Percentiles rank a stretch among this genome's conserved stretches.
Conservation (phyloP, 2,113 vertebrate genomes). For the Petroica traversi region DNA sequence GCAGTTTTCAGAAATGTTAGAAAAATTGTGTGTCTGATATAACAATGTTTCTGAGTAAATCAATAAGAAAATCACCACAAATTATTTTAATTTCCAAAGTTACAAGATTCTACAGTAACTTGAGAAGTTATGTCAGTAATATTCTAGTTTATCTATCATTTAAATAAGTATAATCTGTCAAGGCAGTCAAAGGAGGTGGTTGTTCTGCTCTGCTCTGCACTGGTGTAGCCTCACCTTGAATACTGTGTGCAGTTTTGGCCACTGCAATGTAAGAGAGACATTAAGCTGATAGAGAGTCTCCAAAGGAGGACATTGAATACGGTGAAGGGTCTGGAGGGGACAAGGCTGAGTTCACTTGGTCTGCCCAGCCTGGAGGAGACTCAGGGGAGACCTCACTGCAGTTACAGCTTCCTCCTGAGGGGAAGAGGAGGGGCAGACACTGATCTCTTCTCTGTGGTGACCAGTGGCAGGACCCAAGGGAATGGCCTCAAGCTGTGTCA, state of each 20-base stretch:
- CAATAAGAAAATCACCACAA: background rate
- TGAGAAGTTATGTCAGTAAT: slow-evolving; percentile 8
- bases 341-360: background rate
- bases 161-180: slow-evolving; percentile 10
- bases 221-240: background rate
- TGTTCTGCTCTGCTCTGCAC: background rate
- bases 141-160: background rate
- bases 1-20: background rate
- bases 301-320: background rate
- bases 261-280: background rate
- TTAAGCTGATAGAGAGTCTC: background rate
- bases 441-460: background rate
- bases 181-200: background rate
- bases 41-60: background rate
- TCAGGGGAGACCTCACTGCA: background rate
- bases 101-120: background rate
- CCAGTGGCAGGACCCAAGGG: rapidly evolving
- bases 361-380: background rate
- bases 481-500: background rate
- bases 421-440: background rate
- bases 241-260: background rate
- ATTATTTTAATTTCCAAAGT: background rate
- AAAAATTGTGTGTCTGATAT: background rate
- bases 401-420: background rate
- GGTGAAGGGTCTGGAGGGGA: background rate